Base-by-base conservation (phyloP, 2,888 invertebrate species). In the Protodeltote pygarga region DNA sequence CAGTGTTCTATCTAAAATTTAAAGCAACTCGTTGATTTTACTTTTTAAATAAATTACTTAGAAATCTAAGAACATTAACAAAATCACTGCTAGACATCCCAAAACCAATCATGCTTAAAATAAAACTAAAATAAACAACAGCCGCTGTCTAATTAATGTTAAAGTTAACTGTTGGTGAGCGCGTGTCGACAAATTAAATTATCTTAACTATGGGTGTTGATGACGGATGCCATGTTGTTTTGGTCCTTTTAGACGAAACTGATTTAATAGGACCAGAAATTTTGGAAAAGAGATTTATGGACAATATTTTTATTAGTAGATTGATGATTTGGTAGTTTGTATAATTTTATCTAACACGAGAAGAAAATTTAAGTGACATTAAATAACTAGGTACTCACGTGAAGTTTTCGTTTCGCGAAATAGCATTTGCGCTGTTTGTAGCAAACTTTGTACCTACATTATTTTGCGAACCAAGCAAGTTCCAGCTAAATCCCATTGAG, bases 101-200 rank as follows among this genome's bases (percentile, higher is more conserved):
- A 32, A 50, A 47, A 40, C 32, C 40, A 44, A 54, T 41, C 19
- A 40, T 8, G 17, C 19, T 19, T 41, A 47, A 58, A 62, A 52
- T 42, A 62, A 46, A 50, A 46, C 8, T n/a, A 49, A 32, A 39
- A 28, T 28, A 64, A 52, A 51, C 53, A 51, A 46, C 37, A 13
- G 29, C 31, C 21, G 40, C 11, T 37, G 37, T 42, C 37, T 62
- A 59, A 52, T 59, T 55, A 65, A 65, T 49, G 59, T 53, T 48
- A 41, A 46, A 47, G 32, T 39, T 31, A 41, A 63, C 34, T 39
- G 52, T 61, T 53, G 15, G n/a, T 28, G 49, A 40, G 54, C 58
- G 42, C 24, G 57, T 40, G 63, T 63, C 55, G 41, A 64, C 65
- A 45, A 59, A 57, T 66, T 57, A 47, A 46, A 54, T 57, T 42